These are phyloP conservation scores for Phortica okadai DNA, from an alignment of 2,888 invertebrate species.

Conservation along the genomic window DNA sequence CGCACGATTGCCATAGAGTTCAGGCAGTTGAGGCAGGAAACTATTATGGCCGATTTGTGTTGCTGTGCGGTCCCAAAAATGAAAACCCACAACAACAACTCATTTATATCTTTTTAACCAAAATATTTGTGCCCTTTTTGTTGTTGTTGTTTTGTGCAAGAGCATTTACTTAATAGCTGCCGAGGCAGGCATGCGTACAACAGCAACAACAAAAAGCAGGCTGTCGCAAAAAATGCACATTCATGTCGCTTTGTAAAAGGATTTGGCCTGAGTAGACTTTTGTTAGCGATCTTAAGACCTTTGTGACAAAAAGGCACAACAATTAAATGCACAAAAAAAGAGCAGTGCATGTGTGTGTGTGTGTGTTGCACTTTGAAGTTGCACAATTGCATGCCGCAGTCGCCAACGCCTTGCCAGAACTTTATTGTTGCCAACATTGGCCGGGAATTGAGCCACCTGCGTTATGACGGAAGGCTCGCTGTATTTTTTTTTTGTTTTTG, in stretches of 20 bases:
- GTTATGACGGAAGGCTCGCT: conserved; percentile 13
- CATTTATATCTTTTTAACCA: not conserved
- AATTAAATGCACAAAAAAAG: conserved; percentile 25
- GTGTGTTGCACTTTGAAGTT: conserved; percentile 60
- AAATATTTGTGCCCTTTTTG: not conserved
- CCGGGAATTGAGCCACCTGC: conserved; percentile 63
- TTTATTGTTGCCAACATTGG: not conserved
- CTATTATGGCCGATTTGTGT: not conserved
- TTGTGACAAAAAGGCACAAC: conserved; percentile 43
- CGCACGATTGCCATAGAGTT: not conserved
- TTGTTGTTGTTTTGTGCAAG: not conserved
- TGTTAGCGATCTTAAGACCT: not conserved
- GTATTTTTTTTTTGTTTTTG: conserved; percentile 38
- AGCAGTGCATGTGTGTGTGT: conserved; percentile 31
- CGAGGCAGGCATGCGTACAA: not conserved
- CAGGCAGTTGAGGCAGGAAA: not conserved
- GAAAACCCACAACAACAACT: not conserved
- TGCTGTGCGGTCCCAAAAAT: not conserved
- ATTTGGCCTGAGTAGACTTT: not conserved
- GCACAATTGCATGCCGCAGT: conserved; percentile 59
- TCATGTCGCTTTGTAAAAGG: conserved; percentile 29
- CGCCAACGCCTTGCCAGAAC: not conserved
- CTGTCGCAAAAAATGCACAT: conserved; percentile 22
- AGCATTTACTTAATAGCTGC: conserved; percentile 15
- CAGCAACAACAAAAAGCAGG: not conserved